These are phyloP conservation scores for Drosophila repletoides DNA, from an alignment of 1,140 invertebrate genomes.

Conservation along the genomic window DNA sequence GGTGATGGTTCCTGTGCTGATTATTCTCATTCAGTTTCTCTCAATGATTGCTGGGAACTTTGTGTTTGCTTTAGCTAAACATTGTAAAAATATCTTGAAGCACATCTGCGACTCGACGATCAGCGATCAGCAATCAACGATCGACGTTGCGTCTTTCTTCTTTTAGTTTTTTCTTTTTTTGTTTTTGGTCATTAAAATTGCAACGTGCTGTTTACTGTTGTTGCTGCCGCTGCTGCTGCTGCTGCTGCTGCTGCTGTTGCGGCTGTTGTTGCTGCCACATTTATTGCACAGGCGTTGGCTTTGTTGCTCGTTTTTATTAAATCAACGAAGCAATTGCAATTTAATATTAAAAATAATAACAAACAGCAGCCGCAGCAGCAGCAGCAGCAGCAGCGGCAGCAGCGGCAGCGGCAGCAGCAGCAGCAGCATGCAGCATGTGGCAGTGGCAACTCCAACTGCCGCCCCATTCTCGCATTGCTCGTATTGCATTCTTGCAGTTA, in stretches of 20 bases:
- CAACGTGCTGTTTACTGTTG: conserved; percentile 78
- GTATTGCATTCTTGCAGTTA: conserved; percentile 79
- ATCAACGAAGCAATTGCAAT: conserved; percentile 80
- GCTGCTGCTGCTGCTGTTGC: conserved; percentile 43
- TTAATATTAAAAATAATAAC: conserved; percentile 82
- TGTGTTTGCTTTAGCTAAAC: conserved; percentile 75
- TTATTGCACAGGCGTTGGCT: conserved; percentile 66
- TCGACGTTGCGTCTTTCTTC: conserved; percentile 37
- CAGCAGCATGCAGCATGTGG: conserved; percentile 21
- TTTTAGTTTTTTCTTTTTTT: too few species aligned
- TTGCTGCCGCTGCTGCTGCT: conserved; percentile 28
- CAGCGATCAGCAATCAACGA: conserved; percentile 67
- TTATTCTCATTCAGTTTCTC: neutral
- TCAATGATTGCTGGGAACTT: conserved; percentile 33
- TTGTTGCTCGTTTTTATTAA: conserved; percentile 77
- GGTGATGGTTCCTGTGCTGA: too few species aligned
- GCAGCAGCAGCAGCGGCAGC: conserved; percentile 41
- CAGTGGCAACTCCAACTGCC: conserved; percentile 23
- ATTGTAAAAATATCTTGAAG: conserved; percentile 72
- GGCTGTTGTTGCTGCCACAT: conserved; percentile 56
- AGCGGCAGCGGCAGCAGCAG: conserved; percentile 35
- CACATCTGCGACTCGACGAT: conserved; percentile 64
- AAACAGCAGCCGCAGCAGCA: conserved; percentile 57
- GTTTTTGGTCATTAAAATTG: conserved; percentile 79
- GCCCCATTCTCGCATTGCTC: conserved; percentile 63